A percentile compares a stretch with the other conserved stretches of the same genome.
These are phyloP conservation scores for Blomia tropicalis DNA, from an alignment of 2,888 invertebrate species.

Conservation along the genomic window DNA sequence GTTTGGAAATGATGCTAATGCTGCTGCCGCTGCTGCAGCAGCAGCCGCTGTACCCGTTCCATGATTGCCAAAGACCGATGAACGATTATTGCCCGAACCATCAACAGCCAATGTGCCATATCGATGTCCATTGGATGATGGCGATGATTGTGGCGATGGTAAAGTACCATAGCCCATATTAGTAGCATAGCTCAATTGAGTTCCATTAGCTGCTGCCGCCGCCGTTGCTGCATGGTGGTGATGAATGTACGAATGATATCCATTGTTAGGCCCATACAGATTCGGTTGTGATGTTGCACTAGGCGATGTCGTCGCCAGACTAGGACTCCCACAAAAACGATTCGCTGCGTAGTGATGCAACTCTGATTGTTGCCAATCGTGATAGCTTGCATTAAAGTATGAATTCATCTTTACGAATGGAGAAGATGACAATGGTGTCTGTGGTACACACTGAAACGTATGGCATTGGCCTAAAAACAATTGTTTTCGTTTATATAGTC, in stretches of 20 bases:
- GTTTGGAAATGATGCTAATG: neutral
- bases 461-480: too few relatives aligned
- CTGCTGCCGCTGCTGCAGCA: neutral
- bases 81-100: neutral
- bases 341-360: conserved; percentile 9
- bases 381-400: conserved; percentile 6
- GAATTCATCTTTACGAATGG: conserved; percentile 4
- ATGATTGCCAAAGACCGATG: conserved; percentile 2
- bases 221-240: neutral
- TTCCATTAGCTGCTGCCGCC: neutral
- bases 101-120: neutral
- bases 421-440: too few relatives aligned
- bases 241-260: conserved; percentile 1
- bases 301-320: neutral
- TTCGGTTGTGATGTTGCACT: neutral
- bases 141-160: neutral
- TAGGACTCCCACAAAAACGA: conserved; percentile 5
- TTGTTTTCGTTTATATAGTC: neutral
- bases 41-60: neutral
- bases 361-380: conserved; percentile 7
- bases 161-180: conserved; percentile 7
- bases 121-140: too few relatives aligned
- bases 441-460: too few relatives aligned
- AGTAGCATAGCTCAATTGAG: conserved; percentile 8
- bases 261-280: neutral